These are phyloP conservation scores for Aphidoletes aphidimyza DNA, from an alignment of 2,888 invertebrate genomes.

Conservation along the genomic window DNA sequence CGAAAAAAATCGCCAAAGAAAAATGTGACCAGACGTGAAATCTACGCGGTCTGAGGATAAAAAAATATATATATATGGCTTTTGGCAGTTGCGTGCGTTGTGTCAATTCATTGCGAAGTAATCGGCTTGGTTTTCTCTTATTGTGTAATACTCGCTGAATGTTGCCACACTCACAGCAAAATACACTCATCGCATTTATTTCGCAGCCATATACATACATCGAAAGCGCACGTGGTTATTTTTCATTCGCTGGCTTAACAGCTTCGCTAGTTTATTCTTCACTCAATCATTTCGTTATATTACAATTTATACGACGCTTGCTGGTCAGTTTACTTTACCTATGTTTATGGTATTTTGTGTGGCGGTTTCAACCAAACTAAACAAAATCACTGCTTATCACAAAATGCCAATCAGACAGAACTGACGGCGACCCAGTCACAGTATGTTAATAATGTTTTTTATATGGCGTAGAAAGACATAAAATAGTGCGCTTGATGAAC, in stretches of 20 bases:
- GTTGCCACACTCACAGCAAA: background rate
- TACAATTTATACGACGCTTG: background rate
- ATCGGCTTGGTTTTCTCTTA: conserved; percentile 28
- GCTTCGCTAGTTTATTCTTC: background rate
- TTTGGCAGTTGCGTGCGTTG: conserved; percentile 18
- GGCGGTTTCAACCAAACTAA: conserved; percentile 24
- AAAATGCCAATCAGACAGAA: conserved; percentile 26
- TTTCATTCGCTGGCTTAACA: background rate
- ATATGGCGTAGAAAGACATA: background rate
- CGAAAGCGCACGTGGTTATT: background rate
- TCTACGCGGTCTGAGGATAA: background rate
- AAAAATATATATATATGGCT: too few species aligned
- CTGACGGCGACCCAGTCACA: background rate
- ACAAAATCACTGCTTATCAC: conserved; percentile 47
- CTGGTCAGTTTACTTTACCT: conserved; percentile 41
- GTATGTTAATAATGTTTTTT: conserved; percentile 35
- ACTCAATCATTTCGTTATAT: background rate
- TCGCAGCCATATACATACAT: background rate
- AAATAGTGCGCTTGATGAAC: conserved; percentile 9
- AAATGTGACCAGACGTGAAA: background rate
- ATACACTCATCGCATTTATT: background rate
- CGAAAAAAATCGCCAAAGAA: background rate
- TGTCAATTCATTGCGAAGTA: background rate
- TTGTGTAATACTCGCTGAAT: background rate
- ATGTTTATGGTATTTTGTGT: background rate